Conservation (phyloP, 2,113 vertebrate genomes). For the Microtus ochrogaster region DNA sequence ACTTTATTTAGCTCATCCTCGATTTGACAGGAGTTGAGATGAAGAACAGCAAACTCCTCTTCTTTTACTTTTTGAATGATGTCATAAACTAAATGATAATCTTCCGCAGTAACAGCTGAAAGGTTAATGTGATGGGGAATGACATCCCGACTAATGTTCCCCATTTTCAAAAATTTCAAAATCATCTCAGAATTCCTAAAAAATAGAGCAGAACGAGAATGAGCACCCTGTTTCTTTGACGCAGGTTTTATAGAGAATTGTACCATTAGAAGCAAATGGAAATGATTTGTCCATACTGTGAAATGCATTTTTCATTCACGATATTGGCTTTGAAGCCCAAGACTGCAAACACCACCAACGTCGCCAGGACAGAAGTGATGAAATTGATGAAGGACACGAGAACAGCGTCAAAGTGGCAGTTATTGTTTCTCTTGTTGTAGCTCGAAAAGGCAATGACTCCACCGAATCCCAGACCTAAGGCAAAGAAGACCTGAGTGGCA, state of each 20-base stretch:
- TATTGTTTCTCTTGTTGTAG: constrained; percentile 99
- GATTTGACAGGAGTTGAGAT: constrained; percentile 92
- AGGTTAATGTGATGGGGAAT: constrained; percentile 95
- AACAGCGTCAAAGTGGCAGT: constrained; percentile 99
- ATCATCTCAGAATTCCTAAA: constrained; percentile 94
- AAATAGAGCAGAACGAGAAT: constrained; percentile 78
- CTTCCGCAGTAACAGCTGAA: constrained; percentile 89
- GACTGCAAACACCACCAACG: constrained; percentile 98
- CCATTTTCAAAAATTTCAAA: constrained; percentile 88
- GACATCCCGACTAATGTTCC: constrained; percentile 88
- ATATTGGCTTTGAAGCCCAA: constrained; percentile 99
- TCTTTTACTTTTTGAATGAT: constrained; percentile 90
- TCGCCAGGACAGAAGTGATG: constrained; percentile 98
- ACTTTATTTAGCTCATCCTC: constrained; percentile 97
- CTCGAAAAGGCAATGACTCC: constrained; percentile 99
- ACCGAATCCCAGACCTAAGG: constrained; percentile 97
- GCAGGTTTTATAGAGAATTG: constrained; percentile 51
- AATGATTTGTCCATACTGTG: constrained; percentile 86
- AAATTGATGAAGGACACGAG: constrained; percentile 98
- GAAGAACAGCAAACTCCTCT: constrained; percentile 88
- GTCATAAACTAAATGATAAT: constrained; percentile 92
- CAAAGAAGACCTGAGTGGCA: constrained; percentile 98
- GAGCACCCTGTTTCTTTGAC: not conserved
- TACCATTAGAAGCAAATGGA: constrained; percentile 65
- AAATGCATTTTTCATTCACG: constrained; percentile 93